phyloP scores from a whole-genome alignment of 2,888 invertebrate species.

The Sesia bembeciformis region DNA sequence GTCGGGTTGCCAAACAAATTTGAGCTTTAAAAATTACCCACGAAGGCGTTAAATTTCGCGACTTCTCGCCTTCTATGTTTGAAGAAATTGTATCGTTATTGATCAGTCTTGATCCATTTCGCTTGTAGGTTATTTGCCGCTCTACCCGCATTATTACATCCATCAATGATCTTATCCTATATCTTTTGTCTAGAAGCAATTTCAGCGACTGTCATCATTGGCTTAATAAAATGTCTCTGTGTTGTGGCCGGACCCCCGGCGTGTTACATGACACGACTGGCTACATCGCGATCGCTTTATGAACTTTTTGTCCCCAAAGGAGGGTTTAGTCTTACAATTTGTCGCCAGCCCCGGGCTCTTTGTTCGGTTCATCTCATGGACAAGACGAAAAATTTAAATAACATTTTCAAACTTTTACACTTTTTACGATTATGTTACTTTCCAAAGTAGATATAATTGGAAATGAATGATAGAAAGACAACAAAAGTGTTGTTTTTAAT shows the following conservation, averaged over 20 bases:
- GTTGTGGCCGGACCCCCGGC: conserved; percentile 21
- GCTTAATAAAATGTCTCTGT: conserved; percentile 40
- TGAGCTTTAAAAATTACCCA: no score
- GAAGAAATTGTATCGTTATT: no score
- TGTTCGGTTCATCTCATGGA: no score
- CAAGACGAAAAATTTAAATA: no score
- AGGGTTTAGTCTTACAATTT: background rate
- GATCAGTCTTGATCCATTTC: background rate
- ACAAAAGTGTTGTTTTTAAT: no score
- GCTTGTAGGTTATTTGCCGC: background rate
- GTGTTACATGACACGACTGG: conserved; percentile 30
- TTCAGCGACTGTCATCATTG: conserved; percentile 32
- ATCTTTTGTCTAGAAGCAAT: conserved; percentile 40
- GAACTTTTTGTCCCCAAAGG: conserved; percentile 27
- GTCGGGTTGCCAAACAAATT: no score
- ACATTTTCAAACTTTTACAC: no score
- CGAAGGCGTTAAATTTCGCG: no score
- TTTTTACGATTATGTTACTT: no score
- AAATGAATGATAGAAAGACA: no score
- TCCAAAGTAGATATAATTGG: no score
- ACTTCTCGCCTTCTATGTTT: no score
- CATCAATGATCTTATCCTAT: conserved; percentile 32
- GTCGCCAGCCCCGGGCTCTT: background rate
- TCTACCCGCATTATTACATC: conserved; percentile 29
- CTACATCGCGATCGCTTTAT: conserved; percentile 26